Evolutionary conservation across 2,888 invertebrate species (phyloP), one percentile per base, ranked within the genome.

Genomic region (Leucozona laternaria): DNA sequence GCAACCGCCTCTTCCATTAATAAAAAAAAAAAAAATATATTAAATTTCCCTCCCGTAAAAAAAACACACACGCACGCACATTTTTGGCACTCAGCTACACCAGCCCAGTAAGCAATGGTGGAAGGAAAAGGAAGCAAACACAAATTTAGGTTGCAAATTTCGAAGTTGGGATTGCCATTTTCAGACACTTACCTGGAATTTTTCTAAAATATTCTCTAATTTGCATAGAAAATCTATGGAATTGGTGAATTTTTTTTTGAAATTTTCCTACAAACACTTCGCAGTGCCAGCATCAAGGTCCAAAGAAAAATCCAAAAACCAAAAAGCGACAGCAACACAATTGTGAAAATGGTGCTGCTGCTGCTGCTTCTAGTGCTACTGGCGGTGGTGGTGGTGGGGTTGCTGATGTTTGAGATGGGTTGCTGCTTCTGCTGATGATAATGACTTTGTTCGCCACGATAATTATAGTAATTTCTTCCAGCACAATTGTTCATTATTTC

Each of bases 281-380:
- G 82, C 43, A 82, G 58, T 64, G 66, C 82, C 73, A 86, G 79
- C 86, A 86, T 86, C 68, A 86, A 79, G 15, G 75, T 81, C 86
- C 86, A 86, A 71, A 86, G 75, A 45, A 82, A 64, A 71, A 86
- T 82, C 86, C 86, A 86, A 82, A 81, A 86, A 73, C 85, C 81
- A 78, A 86, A 86, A 79, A 86, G 86, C 75, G 86, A 86, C 78
- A 86, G 86, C 78, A 82, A 73, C 86, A 79, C 86, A 71, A 86
- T 68, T 37, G 50, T 73, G 45, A 79, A 45, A 58, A 82, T 79
- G 62, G 73, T 82, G 79, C 62, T 77, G 55, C 58, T 71, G 55
- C 58, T 71, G 64, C 71, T 77, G 55, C 76, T 37, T 57, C 72
- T 85, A 66, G 62, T 68, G 28, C 25, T 53, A 66, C 53, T 85